A percentile compares a stretch with the other conserved stretches of the same genome.
phyloP scores from a whole-genome alignment of 2,113 vertebrate species.

The Eptesicus fuscus region DNA sequence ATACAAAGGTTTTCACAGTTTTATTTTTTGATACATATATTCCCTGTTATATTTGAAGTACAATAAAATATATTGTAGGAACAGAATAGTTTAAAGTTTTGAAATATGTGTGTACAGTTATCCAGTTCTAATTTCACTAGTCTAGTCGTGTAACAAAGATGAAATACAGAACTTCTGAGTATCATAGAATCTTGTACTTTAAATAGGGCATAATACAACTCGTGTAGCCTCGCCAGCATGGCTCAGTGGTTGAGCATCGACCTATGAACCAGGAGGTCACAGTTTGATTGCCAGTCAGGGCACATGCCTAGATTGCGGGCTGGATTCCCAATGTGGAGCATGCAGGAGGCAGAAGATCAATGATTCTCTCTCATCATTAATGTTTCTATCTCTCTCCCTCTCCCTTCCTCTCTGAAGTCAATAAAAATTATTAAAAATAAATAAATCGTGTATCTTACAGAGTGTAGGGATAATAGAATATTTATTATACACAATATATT shows the following conservation, averaged over 20 bases:
- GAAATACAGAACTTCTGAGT: neutral
- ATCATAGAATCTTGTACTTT: neutral
- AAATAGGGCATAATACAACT: neutral
- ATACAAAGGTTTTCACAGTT: slow-evolving; percentile 19
- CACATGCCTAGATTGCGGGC: no score
- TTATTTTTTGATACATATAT: slow-evolving; percentile 14
- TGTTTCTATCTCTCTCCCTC: no score
- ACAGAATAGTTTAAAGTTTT: neutral
- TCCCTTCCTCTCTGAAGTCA: no score
- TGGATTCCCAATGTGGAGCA: no score
- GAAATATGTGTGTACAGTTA: neutral
- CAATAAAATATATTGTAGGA: neutral
- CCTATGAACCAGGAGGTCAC: no score
- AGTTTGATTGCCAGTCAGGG: no score
- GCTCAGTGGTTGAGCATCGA: no score
- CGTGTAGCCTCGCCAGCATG: no score
- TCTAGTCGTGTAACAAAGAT: neutral
- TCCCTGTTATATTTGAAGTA: neutral
- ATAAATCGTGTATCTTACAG: neutral
- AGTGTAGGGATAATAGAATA: neutral
- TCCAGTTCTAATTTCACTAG: neutral
- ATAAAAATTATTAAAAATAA: no score
- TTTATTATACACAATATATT: neutral
- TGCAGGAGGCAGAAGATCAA: no score
- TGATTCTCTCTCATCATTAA: no score